Percentiles rank a stretch among this genome's conserved stretches.
These are phyloP conservation scores for Nasalis larvatus DNA, from an alignment of 2,113 vertebrate species.

Conservation along the genomic window DNA sequence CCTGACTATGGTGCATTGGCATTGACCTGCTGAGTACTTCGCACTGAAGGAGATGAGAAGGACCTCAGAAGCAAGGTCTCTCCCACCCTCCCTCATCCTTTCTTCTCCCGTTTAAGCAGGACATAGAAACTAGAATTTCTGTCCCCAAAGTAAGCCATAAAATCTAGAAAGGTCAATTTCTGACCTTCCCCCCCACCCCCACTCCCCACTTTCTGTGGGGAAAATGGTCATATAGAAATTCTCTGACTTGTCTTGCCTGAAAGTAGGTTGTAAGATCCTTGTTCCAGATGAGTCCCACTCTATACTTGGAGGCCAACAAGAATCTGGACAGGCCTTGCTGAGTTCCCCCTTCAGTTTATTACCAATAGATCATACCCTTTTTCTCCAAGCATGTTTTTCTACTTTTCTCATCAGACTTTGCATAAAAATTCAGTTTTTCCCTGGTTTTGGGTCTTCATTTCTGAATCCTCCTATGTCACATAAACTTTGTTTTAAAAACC, in stretches of 20 bases:
- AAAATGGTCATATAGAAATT: not conserved
- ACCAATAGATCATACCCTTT: not conserved
- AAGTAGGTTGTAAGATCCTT: not conserved
- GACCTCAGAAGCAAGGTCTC: not conserved
- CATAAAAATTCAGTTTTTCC: not conserved
- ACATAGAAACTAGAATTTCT: not conserved
- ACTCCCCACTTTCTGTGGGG: not conserved
- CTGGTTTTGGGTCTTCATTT: not conserved
- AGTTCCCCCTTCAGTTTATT: not conserved
- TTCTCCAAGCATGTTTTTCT: not conserved
- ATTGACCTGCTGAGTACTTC: not conserved
- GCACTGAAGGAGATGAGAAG: not conserved
- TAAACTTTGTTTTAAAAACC: not conserved
- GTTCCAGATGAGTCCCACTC: not conserved
- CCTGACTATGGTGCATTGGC: not conserved
- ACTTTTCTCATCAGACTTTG: not conserved
- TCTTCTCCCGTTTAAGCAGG: not conserved
- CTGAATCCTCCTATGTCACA: not conserved
- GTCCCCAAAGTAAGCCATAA: not conserved
- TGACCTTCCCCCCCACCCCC: not conserved
- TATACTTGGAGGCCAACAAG: not conserved
- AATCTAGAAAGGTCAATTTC: not conserved
- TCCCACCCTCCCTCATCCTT: not conserved
- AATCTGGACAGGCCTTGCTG: not conserved
- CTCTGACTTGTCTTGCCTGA: not conserved